Evolutionary conservation across 2,113 vertebrate species (phyloP).

Genomic region (Corythornis vintsioides): DNA sequence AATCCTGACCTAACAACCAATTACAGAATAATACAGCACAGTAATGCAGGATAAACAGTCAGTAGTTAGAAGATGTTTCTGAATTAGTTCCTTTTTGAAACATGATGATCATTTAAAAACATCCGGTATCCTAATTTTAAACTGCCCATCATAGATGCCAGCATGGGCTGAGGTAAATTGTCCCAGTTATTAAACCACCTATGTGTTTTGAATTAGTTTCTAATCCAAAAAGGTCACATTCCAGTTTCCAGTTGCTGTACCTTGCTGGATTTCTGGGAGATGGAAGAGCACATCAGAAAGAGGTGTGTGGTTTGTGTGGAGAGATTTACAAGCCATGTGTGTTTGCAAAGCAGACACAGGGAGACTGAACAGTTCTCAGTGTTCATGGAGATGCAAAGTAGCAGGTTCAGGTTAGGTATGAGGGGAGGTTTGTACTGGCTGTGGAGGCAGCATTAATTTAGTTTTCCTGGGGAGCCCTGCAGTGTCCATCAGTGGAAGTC

Average conservation of each 20-base stretch:
- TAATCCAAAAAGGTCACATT: fast-evolving
- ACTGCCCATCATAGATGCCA: not conserved
- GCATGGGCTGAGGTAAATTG: not conserved
- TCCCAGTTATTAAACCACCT: not conserved
- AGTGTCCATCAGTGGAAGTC: not conserved
- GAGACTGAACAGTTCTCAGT: not conserved
- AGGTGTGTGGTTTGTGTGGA: not conserved
- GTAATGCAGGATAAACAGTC: not conserved
- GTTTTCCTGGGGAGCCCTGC: not conserved
- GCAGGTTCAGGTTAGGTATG: not conserved
- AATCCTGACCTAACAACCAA: constrained; percentile 39
- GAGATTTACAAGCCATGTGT: not conserved
- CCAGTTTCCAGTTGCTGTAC: not conserved
- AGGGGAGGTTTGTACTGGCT: not conserved
- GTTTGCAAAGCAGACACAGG: not conserved
- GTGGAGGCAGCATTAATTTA: not conserved
- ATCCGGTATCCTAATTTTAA: not conserved
- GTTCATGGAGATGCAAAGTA: not conserved
- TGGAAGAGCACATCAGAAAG: not conserved
- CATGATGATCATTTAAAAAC: not conserved
- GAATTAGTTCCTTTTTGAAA: constrained; percentile 8
- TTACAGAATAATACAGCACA: not conserved
- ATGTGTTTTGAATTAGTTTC: not conserved
- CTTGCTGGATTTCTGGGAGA: not conserved
- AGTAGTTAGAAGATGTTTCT: not conserved